Evolutionary conservation across 2,797 vertebrate species (phyloP).

Genomic region (Spinus olivaceus): DNA sequence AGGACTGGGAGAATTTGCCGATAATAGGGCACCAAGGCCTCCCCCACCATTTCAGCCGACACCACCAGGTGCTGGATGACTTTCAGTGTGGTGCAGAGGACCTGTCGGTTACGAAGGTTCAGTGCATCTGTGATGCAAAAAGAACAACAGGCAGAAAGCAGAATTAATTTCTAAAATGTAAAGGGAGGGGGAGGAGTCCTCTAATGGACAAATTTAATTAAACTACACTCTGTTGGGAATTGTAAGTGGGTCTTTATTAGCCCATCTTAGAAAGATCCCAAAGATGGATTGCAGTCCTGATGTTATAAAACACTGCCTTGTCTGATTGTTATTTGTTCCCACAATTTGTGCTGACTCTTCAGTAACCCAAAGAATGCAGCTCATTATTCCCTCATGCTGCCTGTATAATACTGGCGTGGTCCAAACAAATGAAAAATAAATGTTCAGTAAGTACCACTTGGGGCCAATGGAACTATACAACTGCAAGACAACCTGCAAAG

Average conservation of each 20-base stretch:
- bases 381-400: conserved; percentile 51
- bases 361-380: conserved; percentile 62
- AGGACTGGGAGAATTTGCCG: conserved; percentile 90
- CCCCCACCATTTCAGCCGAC: conserved; percentile 84
- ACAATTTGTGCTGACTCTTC: conserved; percentile 65
- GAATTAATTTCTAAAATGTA: conserved; percentile 46
- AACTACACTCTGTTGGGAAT: conserved; percentile 58
- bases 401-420: conserved; percentile 15
- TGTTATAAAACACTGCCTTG: conserved; percentile 68
- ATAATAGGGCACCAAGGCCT: conserved; percentile 90
- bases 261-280: conserved; percentile 65
- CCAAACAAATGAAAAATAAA: conserved; percentile 43
- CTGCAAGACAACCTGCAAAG: conserved; percentile 54
- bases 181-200: conserved; percentile 9
- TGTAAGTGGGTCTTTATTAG: conserved; percentile 59
- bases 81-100: conserved; percentile 91
- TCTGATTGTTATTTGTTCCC: conserved; percentile 67
- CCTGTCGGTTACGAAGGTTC: conserved; percentile 87
- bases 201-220: conserved; percentile 63
- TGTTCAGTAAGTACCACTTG: conserved; percentile 50
- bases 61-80: conserved; percentile 90
- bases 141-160: conserved; percentile 44
- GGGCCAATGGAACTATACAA: conserved; percentile 54
- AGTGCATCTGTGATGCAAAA: conserved; percentile 80
- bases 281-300: conserved; percentile 51